Evolutionary conservation across 1,140 invertebrate genomes (phyloP), one percentile per base, ranked within the genome.

Genomic region (Oncopeltus fasciatus): DNA sequence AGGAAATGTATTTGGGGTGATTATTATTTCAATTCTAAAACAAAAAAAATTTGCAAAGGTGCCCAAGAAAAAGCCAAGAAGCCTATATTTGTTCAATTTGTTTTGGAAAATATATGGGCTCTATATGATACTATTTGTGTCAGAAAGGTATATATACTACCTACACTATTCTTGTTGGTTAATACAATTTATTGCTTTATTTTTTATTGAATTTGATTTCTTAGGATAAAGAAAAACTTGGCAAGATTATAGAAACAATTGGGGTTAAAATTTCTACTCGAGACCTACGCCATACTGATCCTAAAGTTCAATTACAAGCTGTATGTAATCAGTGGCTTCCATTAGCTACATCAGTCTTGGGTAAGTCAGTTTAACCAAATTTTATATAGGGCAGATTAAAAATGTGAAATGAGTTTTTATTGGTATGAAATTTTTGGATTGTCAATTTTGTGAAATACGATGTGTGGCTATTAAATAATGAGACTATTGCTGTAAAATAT

Each of bases 41-140:
- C 83, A 1, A 96, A 95, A 73, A 78, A 83, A 66, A 88, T 96
- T 53, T 76, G 88, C 76, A 85, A 85, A 75, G 94, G 93, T 28
- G 96, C 96, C 11, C 88, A 95, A 75, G 87, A 86, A 68, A 96
- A 94, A 72, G 90, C 87, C 0, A 98, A 98, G 72, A 93, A 92
- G 69, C 91, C 95, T 0, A 74, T 99, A 63, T 99, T 98, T 77
- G 93, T 97, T 12, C 91, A 97, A 74, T 79, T 99, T 53, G 85
- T 98, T 59, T 74, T 99, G 57, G 92, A 98, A 68, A 97, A 95
- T 67, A 79, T 99, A 33, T 96, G 94, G 88, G 78, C 83, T 63
- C 73, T 98, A 33, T 97, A 98, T 74, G 88, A 96, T 59, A 87
- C 83, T 5, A 79, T 94, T 62, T 77, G 81, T 31, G 69, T 85